A percentile compares a stretch with the other conserved stretches of the same genome.
These are phyloP conservation scores for Pelosia muscerda DNA, from an alignment of 2,888 invertebrate genomes.

Conservation along the genomic window DNA sequence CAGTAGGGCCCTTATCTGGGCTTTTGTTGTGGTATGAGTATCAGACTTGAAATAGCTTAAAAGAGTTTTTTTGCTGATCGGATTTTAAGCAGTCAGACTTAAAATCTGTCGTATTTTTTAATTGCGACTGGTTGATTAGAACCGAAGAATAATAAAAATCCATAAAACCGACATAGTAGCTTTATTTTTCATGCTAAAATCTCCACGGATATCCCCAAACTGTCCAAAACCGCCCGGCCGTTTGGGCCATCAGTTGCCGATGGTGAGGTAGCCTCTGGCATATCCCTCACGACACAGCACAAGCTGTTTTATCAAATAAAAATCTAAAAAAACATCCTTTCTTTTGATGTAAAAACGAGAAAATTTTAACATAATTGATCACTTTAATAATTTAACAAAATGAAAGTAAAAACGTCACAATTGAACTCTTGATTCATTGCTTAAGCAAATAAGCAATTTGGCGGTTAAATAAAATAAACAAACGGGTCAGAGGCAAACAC, in stretches of 20 bases:
- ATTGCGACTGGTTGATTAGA: background rate
- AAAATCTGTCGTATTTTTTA: too few relatives aligned
- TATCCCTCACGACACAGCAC: too few relatives aligned
- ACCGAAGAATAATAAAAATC: too few relatives aligned
- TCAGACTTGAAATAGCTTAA: constrained; percentile 70
- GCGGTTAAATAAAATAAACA: constrained; percentile 49
- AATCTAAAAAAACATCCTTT: background rate
- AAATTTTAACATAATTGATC: background rate
- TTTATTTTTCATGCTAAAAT: too few relatives aligned
- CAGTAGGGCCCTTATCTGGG: constrained; percentile 75
- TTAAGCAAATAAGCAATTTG: constrained; percentile 61
- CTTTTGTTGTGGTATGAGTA: constrained; percentile 73
- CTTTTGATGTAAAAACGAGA: background rate
- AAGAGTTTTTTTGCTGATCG: constrained; percentile 41
- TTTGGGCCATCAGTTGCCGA: too few relatives aligned
- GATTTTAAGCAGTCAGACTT: too few relatives aligned
- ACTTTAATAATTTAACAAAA: constrained; percentile 9
- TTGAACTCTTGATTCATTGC: constrained; percentile 31
- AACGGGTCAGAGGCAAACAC: constrained; percentile 45
- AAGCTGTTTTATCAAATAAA: too few relatives aligned
- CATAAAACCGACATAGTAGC: too few relatives aligned
- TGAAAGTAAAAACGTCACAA: background rate
- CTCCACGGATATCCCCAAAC: too few relatives aligned
- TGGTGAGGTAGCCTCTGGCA: too few relatives aligned
- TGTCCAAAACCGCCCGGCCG: too few relatives aligned